phyloP scores from a whole-genome alignment of 2,888 invertebrate species.

The Conomelus anceps region DNA sequence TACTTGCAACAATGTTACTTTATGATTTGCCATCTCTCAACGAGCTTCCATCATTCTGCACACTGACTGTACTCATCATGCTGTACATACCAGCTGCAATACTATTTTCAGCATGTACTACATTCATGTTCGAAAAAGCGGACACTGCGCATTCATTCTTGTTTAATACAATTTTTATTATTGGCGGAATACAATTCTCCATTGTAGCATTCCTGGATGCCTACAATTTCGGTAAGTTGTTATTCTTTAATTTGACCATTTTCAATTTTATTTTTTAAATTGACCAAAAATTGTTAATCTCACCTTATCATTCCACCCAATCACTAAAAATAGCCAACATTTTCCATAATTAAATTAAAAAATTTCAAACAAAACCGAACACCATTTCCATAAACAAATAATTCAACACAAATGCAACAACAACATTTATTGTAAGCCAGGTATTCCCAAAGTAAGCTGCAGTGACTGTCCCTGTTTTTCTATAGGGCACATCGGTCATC shows the following conservation, averaged over 20 bases:
- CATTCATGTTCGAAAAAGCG: slow-evolving; percentile 74
- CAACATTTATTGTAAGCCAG: no score
- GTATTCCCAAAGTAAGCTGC: not conserved
- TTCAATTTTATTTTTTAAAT: no score
- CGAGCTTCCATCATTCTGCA: slow-evolving; percentile 60
- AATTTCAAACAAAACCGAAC: no score
- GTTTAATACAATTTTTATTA: slow-evolving; percentile 66
- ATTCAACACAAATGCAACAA: no score
- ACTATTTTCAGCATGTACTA: slow-evolving; percentile 66
- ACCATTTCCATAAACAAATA: no score
- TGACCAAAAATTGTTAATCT: no score
- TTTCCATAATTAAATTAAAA: no score
- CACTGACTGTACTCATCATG: slow-evolving; percentile 57
- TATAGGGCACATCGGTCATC: no score
- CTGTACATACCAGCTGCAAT: slow-evolving; percentile 70
- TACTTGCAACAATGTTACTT: slow-evolving; percentile 54
- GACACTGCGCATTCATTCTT: slow-evolving; percentile 75
- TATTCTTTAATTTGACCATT: slow-evolving; percentile 45
- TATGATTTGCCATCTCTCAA: slow-evolving; percentile 59
- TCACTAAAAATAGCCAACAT: no score
- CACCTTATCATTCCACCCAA: no score
- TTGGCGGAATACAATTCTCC: slow-evolving; percentile 68
- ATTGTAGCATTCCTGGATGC: slow-evolving; percentile 66
- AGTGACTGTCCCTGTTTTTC: no score
- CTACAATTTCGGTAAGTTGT: slow-evolving; percentile 39